Conservation (phyloP, 2,888 invertebrate genomes). For the Troilus luridus region DNA sequence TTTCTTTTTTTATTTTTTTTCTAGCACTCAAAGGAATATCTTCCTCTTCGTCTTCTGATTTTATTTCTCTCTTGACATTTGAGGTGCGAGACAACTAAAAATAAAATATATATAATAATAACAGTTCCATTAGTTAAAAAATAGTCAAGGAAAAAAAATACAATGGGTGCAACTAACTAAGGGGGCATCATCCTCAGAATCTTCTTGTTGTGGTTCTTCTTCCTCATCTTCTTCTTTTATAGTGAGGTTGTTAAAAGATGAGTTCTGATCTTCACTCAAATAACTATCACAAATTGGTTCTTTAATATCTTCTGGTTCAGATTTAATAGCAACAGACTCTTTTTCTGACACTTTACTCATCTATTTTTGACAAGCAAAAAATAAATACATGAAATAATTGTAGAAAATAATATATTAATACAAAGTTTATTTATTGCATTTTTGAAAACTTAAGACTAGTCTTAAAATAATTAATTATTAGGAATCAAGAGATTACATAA, state of each 20-base stretch:
- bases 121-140: background rate
- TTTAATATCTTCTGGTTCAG: constrained; percentile 67
- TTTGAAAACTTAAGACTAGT: background rate
- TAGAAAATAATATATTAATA: too few species aligned
- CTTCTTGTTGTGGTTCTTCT: constrained; percentile 74
- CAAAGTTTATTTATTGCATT: background rate
- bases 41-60: constrained; percentile 75
- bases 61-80: constrained; percentile 63
- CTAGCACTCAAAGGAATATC: constrained; percentile 81
- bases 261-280: constrained; percentile 67
- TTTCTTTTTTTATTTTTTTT: constrained; percentile 69
- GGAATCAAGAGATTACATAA: too few species aligned
- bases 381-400: background rate
- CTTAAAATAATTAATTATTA: background rate
- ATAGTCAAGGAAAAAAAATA: background rate
- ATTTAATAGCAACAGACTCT: constrained; percentile 27
- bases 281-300: constrained; percentile 68
- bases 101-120: background rate
- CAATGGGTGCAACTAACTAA: constrained; percentile 73
- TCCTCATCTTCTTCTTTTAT: constrained; percentile 76
- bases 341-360: constrained; percentile 19
- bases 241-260: constrained; percentile 67
- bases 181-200: constrained; percentile 82
- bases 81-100: constrained; percentile 67
- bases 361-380: background rate